Base-by-base conservation (phyloP, 1,140 invertebrate species). In the Ganaspis sp. region DNA sequence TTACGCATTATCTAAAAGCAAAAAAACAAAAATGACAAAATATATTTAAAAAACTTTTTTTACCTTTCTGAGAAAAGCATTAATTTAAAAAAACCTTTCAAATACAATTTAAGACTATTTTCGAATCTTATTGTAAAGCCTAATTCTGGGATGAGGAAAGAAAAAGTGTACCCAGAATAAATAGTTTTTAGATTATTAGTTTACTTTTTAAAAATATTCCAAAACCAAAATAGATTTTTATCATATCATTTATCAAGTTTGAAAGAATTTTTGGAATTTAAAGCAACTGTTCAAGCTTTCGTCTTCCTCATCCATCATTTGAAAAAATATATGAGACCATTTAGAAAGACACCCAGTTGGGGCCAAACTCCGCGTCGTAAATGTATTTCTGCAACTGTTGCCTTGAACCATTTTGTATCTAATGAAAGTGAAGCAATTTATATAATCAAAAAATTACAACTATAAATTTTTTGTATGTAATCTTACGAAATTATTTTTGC, bases 341-440 rank as follows among this genome's bases (percentile, higher is more conserved):
- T 64, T 64, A 64, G 58, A 64, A 64, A 64, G 58, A 29, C 23
- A 64, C 58, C 58, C 58, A 29, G 26, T 29, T 64, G 58, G 58
- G 58, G 58, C 58, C 58, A 64, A 64, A 64, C 9, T 64, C 23
- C n/a, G 12, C 58, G 23, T 64, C 58, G 58, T 34, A 64, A 29
- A 64, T 29, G 26, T 29, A 64, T 64, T 64, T 64, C 58, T 64
- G 58, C 23, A 64, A 64, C 58, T 64, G 58, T 64, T 64, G 58
- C 58, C 58, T 64, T 64, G 58, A 64, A 64, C 23, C 58, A 64
- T 34, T 64, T 64, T 64, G 15, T 64, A 64, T 64, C 58, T 29
- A 64, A 64, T 29, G 58, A 64, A 64, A 64, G 58, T 34, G 58
- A 64, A 34, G 58, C 58, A 64, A 64, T 29, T 12, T 34, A 64